Evolutionary conservation across 2,113 vertebrate species (phyloP).

Genomic region (Poeciliopsis retropinna): DNA sequence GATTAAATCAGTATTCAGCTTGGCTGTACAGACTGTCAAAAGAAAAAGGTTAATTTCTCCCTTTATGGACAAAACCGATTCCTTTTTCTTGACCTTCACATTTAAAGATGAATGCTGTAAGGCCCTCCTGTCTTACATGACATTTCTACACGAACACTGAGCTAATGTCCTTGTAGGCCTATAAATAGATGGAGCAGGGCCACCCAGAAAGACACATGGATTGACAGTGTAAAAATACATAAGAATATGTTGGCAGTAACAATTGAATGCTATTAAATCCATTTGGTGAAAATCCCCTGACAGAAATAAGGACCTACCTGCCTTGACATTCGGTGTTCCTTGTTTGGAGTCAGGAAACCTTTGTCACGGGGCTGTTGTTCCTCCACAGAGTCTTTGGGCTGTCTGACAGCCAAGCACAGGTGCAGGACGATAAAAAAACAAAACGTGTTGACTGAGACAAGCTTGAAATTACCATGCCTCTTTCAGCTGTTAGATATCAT

Average conservation of each 20-base stretch:
- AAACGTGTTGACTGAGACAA: constrained; percentile 57
- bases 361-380: constrained; percentile 68
- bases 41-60: constrained; percentile 29
- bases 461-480: constrained; percentile 26
- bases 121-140: constrained; percentile 56
- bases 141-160: constrained; percentile 57
- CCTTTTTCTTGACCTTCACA: constrained; percentile 51
- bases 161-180: constrained; percentile 63
- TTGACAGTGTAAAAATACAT: constrained; percentile 17
- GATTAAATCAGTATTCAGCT: constrained; percentile 13
- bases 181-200: constrained; percentile 71
- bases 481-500: constrained; percentile 33
- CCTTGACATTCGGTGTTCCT: constrained; percentile 49
- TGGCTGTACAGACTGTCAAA: constrained; percentile 1
- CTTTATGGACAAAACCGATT: constrained; percentile 17
- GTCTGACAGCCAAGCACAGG: constrained; percentile 76
- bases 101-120: constrained; percentile 54
- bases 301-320: constrained; percentile 70
- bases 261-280: not conserved
- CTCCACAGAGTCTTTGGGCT: constrained; percentile 41
- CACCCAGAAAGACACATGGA: constrained; percentile 33
- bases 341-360: constrained; percentile 41
- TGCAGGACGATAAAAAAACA: constrained; percentile 69
- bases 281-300: constrained; percentile 18
- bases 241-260: constrained; percentile 9